phyloP scores from a whole-genome alignment of 2,797 vertebrate species.

The Chaenodraco wilsoni region DNA sequence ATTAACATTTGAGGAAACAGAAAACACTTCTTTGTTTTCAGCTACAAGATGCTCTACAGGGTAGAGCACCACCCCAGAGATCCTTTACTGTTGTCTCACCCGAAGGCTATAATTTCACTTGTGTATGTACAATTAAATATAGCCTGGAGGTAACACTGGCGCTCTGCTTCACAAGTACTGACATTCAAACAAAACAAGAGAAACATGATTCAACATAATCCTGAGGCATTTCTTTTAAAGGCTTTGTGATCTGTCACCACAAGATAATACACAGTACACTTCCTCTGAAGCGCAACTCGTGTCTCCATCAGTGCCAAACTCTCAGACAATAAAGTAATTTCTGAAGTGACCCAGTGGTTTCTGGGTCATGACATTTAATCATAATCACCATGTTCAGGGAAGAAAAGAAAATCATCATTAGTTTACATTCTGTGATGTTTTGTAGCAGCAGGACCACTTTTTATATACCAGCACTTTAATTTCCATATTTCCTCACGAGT shows the following conservation, averaged over 20 bases:
- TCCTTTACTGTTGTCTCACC: conserved; percentile 61
- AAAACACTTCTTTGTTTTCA: conserved; percentile 19
- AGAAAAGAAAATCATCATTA: conserved; percentile 2
- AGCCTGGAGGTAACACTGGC: conserved; percentile 66
- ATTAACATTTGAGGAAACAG: conserved; percentile 24
- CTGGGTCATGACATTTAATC: conserved; percentile 36
- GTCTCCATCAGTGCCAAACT: conserved; percentile 19
- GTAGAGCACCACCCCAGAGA: conserved; percentile 60
- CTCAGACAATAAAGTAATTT: conserved; percentile 10
- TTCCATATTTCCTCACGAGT: conserved; percentile 53
- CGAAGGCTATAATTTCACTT: conserved; percentile 71
- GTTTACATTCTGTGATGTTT: conserved; percentile 29
- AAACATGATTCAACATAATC: conserved; percentile 67
- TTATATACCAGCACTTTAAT: conserved; percentile 37
- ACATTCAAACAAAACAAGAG: conserved; percentile 66
- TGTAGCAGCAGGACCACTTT: conserved; percentile 30
- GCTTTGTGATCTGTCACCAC: conserved; percentile 58
- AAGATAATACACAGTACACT: conserved; percentile 27
- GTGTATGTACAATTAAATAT: conserved; percentile 80
- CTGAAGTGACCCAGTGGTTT: conserved; percentile 19
- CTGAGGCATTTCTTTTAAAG: conserved; percentile 63
- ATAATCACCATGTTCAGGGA: conserved; percentile 33
- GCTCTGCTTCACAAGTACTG: conserved; percentile 62
- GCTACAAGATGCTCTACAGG: conserved; percentile 41
- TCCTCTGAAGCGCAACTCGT: conserved; percentile 18